Evolutionary conservation across 2,797 vertebrate genomes (phyloP), one percentile per base, ranked within the genome.

Genomic region (Pogonophryne albipinna): DNA sequence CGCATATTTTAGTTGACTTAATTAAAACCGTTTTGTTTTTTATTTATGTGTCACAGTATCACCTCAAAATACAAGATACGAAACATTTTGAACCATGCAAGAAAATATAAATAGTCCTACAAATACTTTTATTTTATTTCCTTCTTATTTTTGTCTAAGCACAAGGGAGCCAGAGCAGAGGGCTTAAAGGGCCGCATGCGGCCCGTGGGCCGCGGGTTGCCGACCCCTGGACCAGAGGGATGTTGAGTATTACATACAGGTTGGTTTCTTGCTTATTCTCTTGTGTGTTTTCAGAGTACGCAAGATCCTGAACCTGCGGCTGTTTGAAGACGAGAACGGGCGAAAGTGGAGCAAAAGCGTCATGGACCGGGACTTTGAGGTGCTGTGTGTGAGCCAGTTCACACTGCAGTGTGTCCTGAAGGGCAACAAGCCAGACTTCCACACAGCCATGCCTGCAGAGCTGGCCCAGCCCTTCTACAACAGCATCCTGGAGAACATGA

Each of bases 361-460:
- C 41, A 96, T 97, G 97, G 98, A 99, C 76, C 92, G 91, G 53
- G 95, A 97, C 86, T 96, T 96, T 0, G 98, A 99, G 90, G 96
- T 99, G 58, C 88, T 99, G 57, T 98, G 97, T 63, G 94, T 99
- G 85, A 99, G 98, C 89, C 98, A 99, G 75, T 99, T 99, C 87
- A 99, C 98, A 8, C 95, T 99, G 38, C 98, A 99, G 89, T 98
- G 96, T 61, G 92, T 97, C 58, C 94, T 99, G 69, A 99, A 99
- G 87, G 97, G 96, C 57, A 99, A 98, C 94, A 99, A 99, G 85
- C 98, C 98, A 0, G 98, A 99, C 91, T 99, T 96, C 86, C 98
- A 99, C 87, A 82, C 92, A 57, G 98, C 97, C 69, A 99, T 99
- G 98, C 96, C 97, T 3, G 94, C 97, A 0, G 97, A 98, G 63